phyloP scores from a whole-genome alignment of 53 echinoderm and acorn worm species.

The Paracentrotus lividus region DNA sequence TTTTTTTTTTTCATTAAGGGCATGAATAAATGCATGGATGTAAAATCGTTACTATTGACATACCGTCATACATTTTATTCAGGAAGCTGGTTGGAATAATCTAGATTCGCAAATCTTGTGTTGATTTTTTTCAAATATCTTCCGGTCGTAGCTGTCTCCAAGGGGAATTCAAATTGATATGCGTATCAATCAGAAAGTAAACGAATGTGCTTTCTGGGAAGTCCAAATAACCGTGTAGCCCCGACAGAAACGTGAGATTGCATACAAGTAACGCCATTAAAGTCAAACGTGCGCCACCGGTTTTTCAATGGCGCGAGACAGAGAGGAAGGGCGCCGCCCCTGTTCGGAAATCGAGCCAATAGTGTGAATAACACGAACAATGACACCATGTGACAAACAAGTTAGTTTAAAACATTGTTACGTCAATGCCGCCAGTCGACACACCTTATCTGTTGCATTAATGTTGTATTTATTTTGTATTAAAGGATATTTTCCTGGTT shows the following conservation, averaged over 20 bases:
- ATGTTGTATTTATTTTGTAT: too few relatives aligned
- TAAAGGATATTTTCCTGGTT: too few relatives aligned
- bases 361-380: background rate
- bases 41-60: background rate
- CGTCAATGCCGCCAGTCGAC: too few relatives aligned
- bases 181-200: background rate
- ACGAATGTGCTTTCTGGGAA: background rate
- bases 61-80: background rate
- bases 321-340: background rate
- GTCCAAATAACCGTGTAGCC: background rate
- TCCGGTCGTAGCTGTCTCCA: background rate
- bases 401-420: background rate
- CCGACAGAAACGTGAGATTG: background rate
- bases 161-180: background rate
- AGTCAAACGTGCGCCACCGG: background rate
- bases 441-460: too few relatives aligned
- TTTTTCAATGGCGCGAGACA: constrained; percentile 16
- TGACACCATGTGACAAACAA: background rate
- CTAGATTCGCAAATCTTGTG: background rate
- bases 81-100: background rate
- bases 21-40: background rate
- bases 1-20: background rate
- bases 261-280: background rate
- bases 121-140: background rate
- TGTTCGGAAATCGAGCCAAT: background rate